Conservation (phyloP, 2,888 invertebrate genomes). For the Tenthredo mesomela region DNA sequence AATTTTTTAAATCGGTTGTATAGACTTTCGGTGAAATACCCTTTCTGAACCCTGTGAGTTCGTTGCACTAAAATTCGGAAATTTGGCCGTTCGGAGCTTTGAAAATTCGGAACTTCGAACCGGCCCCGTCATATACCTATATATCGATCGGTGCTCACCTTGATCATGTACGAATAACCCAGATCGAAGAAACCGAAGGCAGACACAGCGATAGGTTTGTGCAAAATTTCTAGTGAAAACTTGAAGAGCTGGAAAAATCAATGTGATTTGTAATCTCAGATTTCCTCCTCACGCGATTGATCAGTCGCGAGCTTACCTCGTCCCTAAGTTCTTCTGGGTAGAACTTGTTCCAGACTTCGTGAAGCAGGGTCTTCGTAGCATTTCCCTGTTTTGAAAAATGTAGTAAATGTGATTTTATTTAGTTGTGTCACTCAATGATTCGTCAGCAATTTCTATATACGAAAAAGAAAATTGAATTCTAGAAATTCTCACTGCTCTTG, state of each 20-base stretch:
- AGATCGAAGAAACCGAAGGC: background rate
- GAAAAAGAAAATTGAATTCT: background rate
- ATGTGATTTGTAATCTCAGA: background rate
- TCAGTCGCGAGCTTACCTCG: background rate
- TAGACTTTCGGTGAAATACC: too few relatives aligned
- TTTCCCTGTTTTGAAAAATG: background rate
- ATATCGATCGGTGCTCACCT: background rate
- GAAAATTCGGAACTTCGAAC: too few relatives aligned
- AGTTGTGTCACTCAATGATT: background rate
- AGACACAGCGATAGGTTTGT: background rate
- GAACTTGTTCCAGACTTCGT: background rate
- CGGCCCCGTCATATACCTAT: too few relatives aligned
- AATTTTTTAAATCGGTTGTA: too few relatives aligned
- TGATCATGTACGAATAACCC: background rate
- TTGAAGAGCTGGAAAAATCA: background rate
- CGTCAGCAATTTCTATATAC: background rate
- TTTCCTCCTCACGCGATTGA: background rate
- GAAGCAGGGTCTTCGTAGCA: background rate
- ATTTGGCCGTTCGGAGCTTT: too few relatives aligned
- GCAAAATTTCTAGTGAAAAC: background rate
- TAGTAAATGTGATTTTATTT: too few relatives aligned
- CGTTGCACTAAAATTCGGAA: too few relatives aligned
- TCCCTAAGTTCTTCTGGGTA: background rate
- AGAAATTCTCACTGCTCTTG: background rate
- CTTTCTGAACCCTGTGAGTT: too few relatives aligned